Conservation (phyloP, 2,888 invertebrate genomes). For the Troides helena region DNA sequence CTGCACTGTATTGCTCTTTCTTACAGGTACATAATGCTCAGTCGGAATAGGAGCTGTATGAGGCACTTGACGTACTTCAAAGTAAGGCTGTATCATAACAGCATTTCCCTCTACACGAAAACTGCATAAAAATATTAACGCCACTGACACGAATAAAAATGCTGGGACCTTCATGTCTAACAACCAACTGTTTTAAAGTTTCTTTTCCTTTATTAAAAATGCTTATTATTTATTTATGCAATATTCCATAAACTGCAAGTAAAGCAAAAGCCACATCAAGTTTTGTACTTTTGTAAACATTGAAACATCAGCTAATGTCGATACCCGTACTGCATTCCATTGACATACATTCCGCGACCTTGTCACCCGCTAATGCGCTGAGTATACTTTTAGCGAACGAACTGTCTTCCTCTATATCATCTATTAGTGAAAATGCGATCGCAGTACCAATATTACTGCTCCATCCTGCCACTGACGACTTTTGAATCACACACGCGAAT, state of each 20-base stretch:
- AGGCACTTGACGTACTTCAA: constrained; percentile 17
- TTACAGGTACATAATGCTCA: constrained; percentile 20
- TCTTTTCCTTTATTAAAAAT: constrained; percentile 2
- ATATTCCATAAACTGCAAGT: constrained; percentile 39
- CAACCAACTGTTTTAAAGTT: constrained; percentile 12
- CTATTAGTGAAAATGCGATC: constrained; percentile 65
- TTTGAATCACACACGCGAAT: constrained; percentile 66
- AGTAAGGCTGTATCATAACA: constrained; percentile 25
- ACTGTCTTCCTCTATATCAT: constrained; percentile 65
- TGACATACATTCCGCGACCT: constrained; percentile 73
- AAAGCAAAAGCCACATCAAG: constrained; percentile 43
- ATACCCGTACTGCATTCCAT: constrained; percentile 71
- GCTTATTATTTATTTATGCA: constrained; percentile 40
- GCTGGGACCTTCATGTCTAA: constrained; percentile 5
- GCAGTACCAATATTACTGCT: constrained; percentile 65
- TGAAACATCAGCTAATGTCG: constrained; percentile 69
- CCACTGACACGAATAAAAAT: constrained; percentile 7
- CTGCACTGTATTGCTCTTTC: background rate
- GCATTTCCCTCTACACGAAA: constrained; percentile 14
- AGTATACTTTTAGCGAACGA: constrained; percentile 64
- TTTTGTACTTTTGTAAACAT: constrained; percentile 51
- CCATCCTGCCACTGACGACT: constrained; percentile 56
- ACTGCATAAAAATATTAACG: constrained; percentile 10
- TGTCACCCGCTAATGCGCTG: constrained; percentile 66
- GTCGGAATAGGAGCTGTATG: constrained; percentile 1